Conservation (phyloP, 2,797 vertebrate species). For the Garrulus glandarius region DNA sequence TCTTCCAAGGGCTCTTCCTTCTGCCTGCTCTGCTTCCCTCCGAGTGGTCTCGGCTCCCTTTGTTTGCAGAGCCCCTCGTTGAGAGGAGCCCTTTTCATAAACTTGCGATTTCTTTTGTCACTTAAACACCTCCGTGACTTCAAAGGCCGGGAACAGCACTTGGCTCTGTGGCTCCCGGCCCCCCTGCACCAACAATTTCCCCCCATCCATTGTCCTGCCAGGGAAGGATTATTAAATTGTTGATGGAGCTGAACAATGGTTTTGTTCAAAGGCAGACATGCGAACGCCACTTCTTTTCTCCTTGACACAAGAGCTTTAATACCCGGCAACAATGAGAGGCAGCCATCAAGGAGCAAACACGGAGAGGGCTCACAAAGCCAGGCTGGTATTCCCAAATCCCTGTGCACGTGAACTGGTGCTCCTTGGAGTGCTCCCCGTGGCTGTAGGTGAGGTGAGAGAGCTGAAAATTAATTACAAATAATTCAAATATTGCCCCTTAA, state of each 20-base stretch:
- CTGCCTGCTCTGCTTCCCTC: neutral
- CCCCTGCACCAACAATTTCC: constrained; percentile 25
- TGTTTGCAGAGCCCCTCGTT: neutral
- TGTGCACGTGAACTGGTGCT: neutral
- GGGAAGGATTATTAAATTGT: constrained; percentile 59
- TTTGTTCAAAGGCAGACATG: constrained; percentile 49
- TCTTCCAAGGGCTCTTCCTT: constrained; percentile 22
- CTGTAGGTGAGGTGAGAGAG: neutral
- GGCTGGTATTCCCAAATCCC: neutral
- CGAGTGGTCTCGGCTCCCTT: neutral
- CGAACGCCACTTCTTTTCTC: constrained; percentile 33
- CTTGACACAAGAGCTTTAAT: constrained; percentile 50
- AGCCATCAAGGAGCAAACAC: neutral
- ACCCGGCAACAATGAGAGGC: neutral
- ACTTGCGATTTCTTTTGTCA: constrained; percentile 33
- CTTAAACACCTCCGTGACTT: constrained; percentile 26
- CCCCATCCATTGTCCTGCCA: constrained; percentile 37
- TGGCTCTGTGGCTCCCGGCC: neutral
- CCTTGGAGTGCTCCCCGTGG: neutral
- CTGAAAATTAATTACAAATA: neutral
- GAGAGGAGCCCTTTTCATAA: neutral
- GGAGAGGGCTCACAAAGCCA: neutral
- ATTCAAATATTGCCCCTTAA: rapidly evolving
- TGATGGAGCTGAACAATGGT: constrained; percentile 56
- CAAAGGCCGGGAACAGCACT: neutral